Evolutionary conservation across 1,140 invertebrate genomes (phyloP), one percentile per base, ranked within the genome.

Genomic region (Grapholita molesta): DNA sequence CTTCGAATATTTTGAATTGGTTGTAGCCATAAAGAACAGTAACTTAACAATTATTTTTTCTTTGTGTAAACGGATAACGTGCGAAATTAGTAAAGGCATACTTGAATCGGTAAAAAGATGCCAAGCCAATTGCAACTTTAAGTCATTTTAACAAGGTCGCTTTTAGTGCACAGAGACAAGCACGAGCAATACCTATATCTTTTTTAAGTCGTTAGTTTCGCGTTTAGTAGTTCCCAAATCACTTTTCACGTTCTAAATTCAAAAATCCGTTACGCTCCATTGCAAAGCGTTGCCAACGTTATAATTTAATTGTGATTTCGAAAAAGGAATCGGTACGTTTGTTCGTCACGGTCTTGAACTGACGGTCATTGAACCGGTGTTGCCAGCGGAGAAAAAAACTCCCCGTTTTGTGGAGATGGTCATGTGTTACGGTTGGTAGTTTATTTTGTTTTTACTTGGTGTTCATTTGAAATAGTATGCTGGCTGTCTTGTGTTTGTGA

Each of bases 301-400:
- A 61, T 61, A 61, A 61, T 61, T 61, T 61, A 61, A 61, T 61
- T 61, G 55, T 61, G 55, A 61, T 61, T 61, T 61, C 55, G 55
- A 61, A 61, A 61, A 61, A 61, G 32, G 55, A 61, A 61, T 61
- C 28, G n/a, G 55, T 28, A 61, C n/a, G 55, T 61, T 61, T 61
- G 55, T 61, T 61, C 55, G 55, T 61, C 55, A 61, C 55, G 55
- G 24, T 32, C 25, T 25, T 28, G 55, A 61, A 48, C 42, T 18
- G 9, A 30, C 55, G 55, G 55, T 25, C 25, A 15, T 12, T 4
- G 55, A 61, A 1, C 55, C n/a, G n/a, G 55, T 61, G 28, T 61
- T 61, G 24, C 23, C 15, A 30, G n/a, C 6, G 12, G 11, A 18
- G 24, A 61, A 61, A 61, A 38, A 57, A 28, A 30, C 55, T 15